Evolutionary conservation across 2,888 invertebrate genomes (phyloP).

Genomic region (Mythimna lalbum): DNA sequence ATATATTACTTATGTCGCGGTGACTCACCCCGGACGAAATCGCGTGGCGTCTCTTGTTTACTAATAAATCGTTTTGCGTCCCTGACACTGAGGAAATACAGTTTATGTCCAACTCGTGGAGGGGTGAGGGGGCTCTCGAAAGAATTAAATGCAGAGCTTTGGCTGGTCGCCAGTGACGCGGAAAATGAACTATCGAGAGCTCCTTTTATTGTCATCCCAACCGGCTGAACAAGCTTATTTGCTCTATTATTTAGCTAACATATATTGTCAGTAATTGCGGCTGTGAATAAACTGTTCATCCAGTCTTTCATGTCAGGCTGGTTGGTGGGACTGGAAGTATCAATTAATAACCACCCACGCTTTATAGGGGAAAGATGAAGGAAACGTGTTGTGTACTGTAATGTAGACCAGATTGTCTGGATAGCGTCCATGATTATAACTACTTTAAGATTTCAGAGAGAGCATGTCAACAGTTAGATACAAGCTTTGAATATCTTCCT

Average conservation of each 20-base stretch:
- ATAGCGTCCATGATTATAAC: slow-evolving; percentile 1
- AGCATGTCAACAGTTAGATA: slow-evolving; percentile 2
- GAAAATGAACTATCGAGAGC: slow-evolving; percentile 80
- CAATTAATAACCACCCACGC: slow-evolving; percentile 39
- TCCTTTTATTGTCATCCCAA: slow-evolving; percentile 77
- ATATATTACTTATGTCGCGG: slow-evolving; percentile 26
- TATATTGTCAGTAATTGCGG: slow-evolving; percentile 36
- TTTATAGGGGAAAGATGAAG: slow-evolving; percentile 30
- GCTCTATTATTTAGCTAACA: slow-evolving; percentile 55
- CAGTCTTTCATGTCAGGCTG: slow-evolving; percentile 39
- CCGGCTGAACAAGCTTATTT: slow-evolving; percentile 60
- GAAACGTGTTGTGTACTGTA: slow-evolving; percentile 33
- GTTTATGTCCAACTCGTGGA: slow-evolving; percentile 53
- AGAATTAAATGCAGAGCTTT: slow-evolving; percentile 76
- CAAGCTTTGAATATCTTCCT: slow-evolving; percentile 5
- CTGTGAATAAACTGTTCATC: slow-evolving; percentile 34
- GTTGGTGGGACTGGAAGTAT: slow-evolving; percentile 28
- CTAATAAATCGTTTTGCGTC: slow-evolving; percentile 71
- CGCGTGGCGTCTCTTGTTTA: slow-evolving; percentile 64
- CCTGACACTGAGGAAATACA: slow-evolving; percentile 75
- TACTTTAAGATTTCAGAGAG: slow-evolving; percentile 6
- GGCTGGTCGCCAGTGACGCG: slow-evolving; percentile 72
- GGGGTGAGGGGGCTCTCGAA: slow-evolving; percentile 54
- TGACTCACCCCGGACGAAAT: slow-evolving; percentile 60
- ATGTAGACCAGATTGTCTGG: slow-evolving; percentile 20